Base-by-base conservation (phyloP, 2,888 invertebrate genomes). In the Cancer borealis region DNA sequence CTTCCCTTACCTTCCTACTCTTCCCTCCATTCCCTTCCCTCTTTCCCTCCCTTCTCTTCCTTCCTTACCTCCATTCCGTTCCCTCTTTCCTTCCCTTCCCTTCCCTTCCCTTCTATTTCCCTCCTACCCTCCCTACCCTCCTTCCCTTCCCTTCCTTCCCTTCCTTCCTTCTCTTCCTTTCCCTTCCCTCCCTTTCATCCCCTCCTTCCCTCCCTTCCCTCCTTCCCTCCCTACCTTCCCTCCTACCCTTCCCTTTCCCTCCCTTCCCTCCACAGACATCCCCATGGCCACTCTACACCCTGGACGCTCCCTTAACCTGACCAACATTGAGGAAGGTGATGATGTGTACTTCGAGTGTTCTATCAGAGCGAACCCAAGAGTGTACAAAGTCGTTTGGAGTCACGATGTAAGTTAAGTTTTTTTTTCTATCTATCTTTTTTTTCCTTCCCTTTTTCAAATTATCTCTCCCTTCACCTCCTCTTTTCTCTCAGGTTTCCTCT, bases 291-390 rank as follows among this genome's bases (percentile, higher is more conserved):
- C 73, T 12, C 92, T 95, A 2, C 89, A 90, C 14, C 93, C 94
- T 12, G 95, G 95, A 39, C 39, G 94, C 3, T 95, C 93, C 21
- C 92, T 95, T 30, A 94, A 95, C 84, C 87, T 95, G 14, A 93
- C 92, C 21, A 93, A 93, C n/a, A 95, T 95, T 5, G 95, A 95
- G 49, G 95, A 95, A 60, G 95, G 93, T 17, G 95, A 94, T 46
- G 95, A 95, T 84, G 94, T 95, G 4, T 95, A 95, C 88, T 95
- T 95, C 88, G 95, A 95, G 88, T 95, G 95, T 39, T 92, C 93
- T 90, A 94, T 94, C 60, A 87, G 94, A 30, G 95, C 95, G 88
- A 95, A 94, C 79, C 95, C 95, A 1, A 39, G 89, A 45, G 93
- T 94, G 30, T 95, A 94, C 93, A 95, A 95, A 84, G 94, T 95